Evolutionary conservation across 2,888 invertebrate genomes (phyloP).

Genomic region (Onthophagus sagittarius): DNA sequence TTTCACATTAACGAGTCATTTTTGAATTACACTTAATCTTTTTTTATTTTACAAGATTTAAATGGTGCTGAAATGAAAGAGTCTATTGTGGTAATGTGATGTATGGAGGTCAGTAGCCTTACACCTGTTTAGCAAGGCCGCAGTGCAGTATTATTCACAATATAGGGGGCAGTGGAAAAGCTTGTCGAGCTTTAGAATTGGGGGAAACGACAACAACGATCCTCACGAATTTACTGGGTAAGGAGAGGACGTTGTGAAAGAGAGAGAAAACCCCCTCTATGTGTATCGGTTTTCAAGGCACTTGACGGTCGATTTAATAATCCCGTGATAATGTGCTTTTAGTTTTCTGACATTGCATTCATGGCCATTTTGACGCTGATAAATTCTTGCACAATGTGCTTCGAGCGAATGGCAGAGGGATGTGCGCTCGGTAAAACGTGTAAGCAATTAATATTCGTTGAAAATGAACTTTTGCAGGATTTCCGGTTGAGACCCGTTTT

Average conservation of each 20-base stretch:
- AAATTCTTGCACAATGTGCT: neutral
- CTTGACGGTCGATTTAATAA: conserved; percentile 12
- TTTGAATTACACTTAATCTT: too few species aligned
- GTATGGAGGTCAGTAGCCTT: neutral
- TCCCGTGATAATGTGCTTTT: conserved; percentile 12
- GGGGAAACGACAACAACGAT: neutral
- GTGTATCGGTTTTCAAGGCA: conserved; percentile 5
- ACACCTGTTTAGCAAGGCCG: conserved; percentile 7
- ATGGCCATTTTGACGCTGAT: conserved; percentile 4
- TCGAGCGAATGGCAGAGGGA: neutral
- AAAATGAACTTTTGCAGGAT: neutral
- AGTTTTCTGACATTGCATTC: conserved; percentile 10
- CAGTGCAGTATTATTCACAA: conserved; percentile 2
- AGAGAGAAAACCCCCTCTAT: neutral
- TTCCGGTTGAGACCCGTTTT: neutral
- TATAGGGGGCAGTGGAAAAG: conserved; percentile 1
- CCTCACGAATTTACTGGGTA: neutral
- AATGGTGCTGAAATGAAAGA: too few species aligned
- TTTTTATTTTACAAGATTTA: too few species aligned
- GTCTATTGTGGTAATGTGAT: neutral
- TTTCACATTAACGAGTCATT: neutral
- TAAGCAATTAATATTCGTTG: neutral
- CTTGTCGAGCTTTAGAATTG: neutral
- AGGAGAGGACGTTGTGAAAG: neutral
- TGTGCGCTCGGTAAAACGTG: neutral